Conservation (phyloP, 2,888 invertebrate genomes). For the Agrochola macilenta region DNA sequence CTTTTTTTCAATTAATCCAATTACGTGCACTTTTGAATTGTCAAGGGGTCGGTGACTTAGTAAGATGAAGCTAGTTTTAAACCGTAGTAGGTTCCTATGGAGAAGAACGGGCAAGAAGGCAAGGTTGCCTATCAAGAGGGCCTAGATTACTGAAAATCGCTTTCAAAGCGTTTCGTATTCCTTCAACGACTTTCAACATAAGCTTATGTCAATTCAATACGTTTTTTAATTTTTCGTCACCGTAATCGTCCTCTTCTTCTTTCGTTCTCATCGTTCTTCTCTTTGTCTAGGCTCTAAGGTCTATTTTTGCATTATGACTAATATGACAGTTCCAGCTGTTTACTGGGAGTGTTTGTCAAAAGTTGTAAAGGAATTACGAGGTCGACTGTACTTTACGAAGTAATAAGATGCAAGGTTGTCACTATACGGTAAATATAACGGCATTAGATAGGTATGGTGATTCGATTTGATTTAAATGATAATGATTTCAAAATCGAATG, state of each 20-base stretch:
- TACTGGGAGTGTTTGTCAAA: neutral
- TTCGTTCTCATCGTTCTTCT: no score
- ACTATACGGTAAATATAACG: conserved; percentile 18
- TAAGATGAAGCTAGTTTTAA: no score
- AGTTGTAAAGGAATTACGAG: neutral
- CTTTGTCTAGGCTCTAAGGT: neutral
- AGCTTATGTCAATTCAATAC: neutral
- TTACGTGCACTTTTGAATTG: neutral
- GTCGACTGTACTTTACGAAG: neutral
- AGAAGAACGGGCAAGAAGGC: neutral
- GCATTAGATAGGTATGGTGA: neutral
- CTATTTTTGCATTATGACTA: neutral
- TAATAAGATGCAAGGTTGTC: conserved; percentile 5
- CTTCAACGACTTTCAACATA: no score
- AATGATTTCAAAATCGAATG: neutral
- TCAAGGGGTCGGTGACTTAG: neutral
- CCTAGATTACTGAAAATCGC: no score
- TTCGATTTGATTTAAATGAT: neutral
- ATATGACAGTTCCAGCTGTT: neutral
- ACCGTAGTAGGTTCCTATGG: no score
- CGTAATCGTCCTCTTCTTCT: neutral
- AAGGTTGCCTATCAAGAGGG: neutral
- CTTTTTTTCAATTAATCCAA: no score
- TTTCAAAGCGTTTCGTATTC: no score
- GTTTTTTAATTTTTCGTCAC: neutral